Conservation (phyloP, 2,113 vertebrate genomes). For the Sakesphorus luctuosus region DNA sequence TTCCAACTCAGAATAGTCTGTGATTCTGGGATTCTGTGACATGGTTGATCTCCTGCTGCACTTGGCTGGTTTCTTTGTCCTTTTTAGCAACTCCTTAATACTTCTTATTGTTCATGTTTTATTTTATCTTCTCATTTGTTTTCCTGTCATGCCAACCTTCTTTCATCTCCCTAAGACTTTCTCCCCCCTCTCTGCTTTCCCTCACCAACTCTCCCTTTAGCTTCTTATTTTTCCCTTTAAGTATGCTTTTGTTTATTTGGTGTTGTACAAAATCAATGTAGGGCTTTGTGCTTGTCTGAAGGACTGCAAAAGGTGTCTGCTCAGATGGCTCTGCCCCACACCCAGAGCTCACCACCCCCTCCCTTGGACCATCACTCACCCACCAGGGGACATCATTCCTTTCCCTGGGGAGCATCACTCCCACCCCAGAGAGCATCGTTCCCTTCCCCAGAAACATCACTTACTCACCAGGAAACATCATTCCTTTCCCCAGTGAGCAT, state of each 20-base stretch:
- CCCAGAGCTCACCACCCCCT: neutral
- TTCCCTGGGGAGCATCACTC: neutral
- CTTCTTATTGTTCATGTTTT: neutral
- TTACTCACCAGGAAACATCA: neutral
- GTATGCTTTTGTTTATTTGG: neutral
- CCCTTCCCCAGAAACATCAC: neutral
- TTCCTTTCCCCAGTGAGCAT: neutral
- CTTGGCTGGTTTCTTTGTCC: neutral
- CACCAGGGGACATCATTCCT: neutral
- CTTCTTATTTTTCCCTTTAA: neutral
- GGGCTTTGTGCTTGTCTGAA: neutral
- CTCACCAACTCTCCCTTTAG: neutral
- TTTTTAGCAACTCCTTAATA: neutral
- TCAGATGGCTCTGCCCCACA: fast-evolving
- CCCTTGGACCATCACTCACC: neutral
- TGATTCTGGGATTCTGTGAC: too few species aligned
- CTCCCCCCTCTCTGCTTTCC: neutral
- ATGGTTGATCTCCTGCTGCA: neutral
- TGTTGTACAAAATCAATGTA: neutral
- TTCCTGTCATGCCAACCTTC: neutral
- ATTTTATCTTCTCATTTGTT: constrained; percentile 37
- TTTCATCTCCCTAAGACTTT: constrained; percentile 12
- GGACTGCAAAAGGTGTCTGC: fast-evolving
- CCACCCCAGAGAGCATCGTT: neutral
- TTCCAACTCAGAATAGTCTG: too few species aligned